Conservation (phyloP, 2,888 invertebrate genomes). For the Drosophila longiperda region DNA sequence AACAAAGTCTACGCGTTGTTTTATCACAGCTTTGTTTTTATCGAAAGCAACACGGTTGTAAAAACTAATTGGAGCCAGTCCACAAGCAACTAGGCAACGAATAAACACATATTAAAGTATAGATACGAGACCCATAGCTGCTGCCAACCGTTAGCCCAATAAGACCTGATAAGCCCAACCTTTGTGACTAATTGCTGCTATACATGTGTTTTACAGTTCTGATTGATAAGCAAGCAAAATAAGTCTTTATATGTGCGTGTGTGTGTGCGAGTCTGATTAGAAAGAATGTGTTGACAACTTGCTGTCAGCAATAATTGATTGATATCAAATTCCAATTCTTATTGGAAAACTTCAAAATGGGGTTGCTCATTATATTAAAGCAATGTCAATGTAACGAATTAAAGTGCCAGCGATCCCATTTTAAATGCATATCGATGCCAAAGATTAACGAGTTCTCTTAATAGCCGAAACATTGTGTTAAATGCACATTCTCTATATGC, state of each 20-base stretch:
- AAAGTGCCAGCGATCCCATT: constrained; percentile 3
- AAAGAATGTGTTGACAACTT: constrained; percentile 17
- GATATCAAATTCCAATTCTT: constrained; percentile 73
- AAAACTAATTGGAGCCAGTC: constrained; percentile 43
- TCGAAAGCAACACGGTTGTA: constrained; percentile 56
- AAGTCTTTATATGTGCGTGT: constrained; percentile 19
- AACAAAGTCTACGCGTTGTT: constrained; percentile 49
- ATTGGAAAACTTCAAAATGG: constrained; percentile 15
- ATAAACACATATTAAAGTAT: constrained; percentile 5
- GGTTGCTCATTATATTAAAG: constrained; percentile 30
- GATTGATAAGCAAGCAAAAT: constrained; percentile 40
- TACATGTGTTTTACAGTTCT: constrained; percentile 55
- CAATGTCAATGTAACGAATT: not conserved
- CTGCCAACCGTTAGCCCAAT: constrained; percentile 28
- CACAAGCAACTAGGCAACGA: constrained; percentile 4
- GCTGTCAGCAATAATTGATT: constrained; percentile 50
- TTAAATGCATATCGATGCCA: not conserved
- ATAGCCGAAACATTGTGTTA: not conserved
- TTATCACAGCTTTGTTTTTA: constrained; percentile 56
- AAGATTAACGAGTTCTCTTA: not conserved
- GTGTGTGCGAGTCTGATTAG: constrained; percentile 45
- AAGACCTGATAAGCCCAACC: constrained; percentile 37
- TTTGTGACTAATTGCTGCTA: constrained; percentile 62
- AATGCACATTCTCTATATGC: not conserved
- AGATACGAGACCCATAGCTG: constrained; percentile 24